Evolutionary conservation across 2,797 vertebrate genomes (phyloP).

Genomic region (Megaceryle alcyon): DNA sequence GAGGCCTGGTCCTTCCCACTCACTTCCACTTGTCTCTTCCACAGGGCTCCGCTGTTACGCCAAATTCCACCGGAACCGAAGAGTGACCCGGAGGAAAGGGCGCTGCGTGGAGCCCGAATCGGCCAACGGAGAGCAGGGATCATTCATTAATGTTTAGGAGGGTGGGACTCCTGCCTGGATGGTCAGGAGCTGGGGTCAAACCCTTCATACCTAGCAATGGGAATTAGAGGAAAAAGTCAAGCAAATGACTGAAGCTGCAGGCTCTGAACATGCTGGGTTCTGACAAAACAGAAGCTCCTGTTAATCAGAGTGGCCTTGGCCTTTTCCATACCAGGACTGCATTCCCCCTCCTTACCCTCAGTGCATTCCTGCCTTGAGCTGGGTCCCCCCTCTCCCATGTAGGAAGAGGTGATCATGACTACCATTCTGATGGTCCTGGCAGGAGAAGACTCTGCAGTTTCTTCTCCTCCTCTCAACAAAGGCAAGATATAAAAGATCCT

Average conservation of each 20-base stretch:
- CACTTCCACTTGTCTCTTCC: not conserved
- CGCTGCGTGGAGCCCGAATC: constrained; percentile 94
- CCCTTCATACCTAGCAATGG: constrained; percentile 14
- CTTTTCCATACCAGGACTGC: not conserved
- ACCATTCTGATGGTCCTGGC: not conserved
- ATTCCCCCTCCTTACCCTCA: not conserved
- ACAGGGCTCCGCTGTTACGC: constrained; percentile 94
- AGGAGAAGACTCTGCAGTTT: not conserved
- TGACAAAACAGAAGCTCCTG: not conserved
- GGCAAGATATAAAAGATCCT: not conserved
- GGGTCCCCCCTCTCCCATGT: not conserved
- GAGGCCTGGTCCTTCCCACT: not conserved
- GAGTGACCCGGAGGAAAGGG: constrained; percentile 91
- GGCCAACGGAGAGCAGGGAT: constrained; percentile 88
- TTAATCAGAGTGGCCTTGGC: not conserved
- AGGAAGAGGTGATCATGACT: not conserved
- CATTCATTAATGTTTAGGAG: constrained; percentile 91
- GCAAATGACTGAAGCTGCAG: constrained; percentile 44
- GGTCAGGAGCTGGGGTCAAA: not conserved
- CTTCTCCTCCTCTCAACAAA: not conserved
- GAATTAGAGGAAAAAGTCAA: not conserved
- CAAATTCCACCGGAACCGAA: constrained; percentile 95
- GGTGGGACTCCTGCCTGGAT: not conserved
- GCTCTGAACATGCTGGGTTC: not conserved
- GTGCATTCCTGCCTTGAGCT: not conserved